A percentile compares a stretch with the other conserved stretches of the same genome.
These are phyloP conservation scores for Asbolus verrucosus DNA, from an alignment of 1,140 invertebrate genomes.

Conservation along the genomic window DNA sequence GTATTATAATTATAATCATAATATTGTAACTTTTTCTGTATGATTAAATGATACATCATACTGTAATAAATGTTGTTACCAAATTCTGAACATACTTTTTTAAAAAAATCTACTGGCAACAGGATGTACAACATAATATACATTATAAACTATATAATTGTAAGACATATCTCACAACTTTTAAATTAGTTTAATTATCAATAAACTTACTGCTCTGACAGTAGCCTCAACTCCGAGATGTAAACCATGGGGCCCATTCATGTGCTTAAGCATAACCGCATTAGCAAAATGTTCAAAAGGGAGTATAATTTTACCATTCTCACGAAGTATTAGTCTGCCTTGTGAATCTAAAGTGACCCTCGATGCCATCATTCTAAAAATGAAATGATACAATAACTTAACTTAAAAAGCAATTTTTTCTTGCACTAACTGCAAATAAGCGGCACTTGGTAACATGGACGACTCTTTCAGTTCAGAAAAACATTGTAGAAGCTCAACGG, in stretches of 20 bases:
- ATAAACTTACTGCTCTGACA: conserved; percentile 76
- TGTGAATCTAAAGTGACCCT: conserved; percentile 85
- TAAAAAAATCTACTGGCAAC: too few species aligned
- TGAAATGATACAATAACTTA: conserved; percentile 2
- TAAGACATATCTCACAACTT: too few species aligned
- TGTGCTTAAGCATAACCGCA: conserved; percentile 89
- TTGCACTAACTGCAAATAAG: conserved; percentile 86
- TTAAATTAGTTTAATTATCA: too few species aligned
- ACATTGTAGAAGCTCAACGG: conserved; percentile 84
- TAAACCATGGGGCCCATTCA: conserved; percentile 86
- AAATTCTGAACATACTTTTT: too few species aligned
- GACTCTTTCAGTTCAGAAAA: conserved; percentile 87
- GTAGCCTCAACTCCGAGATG: conserved; percentile 85
- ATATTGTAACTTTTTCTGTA: too few species aligned
- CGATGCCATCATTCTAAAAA: conserved; percentile 83
- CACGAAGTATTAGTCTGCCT: conserved; percentile 81
- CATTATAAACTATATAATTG: too few species aligned
- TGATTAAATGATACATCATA: too few species aligned
- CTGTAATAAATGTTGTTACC: too few species aligned
- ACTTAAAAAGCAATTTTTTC: conserved; percentile 6
- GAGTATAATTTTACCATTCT: conserved; percentile 88
- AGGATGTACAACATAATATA: too few species aligned
- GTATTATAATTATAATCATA: too few species aligned
- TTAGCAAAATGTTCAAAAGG: conserved; percentile 91
- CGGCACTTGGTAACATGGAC: conserved; percentile 84